These are phyloP conservation scores for Eulemur albifrons DNA, from an alignment of 2,797 vertebrate species.

Conservation along the genomic window DNA sequence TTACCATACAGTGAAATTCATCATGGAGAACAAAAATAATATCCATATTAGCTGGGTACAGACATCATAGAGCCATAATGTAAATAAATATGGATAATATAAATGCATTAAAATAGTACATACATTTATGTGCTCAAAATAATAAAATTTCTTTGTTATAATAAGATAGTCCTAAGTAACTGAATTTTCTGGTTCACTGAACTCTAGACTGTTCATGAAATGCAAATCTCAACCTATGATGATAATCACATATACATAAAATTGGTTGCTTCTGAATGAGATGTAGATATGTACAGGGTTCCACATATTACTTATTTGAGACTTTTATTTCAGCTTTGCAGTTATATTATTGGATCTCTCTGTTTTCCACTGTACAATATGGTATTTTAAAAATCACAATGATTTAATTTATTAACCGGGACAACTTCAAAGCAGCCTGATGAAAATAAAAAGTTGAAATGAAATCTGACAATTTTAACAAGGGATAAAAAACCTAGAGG, in stretches of 20 bases:
- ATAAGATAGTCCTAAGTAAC: background rate
- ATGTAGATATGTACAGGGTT: background rate
- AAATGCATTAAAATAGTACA: background rate
- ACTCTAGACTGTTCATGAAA: background rate
- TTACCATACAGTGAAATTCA: background rate
- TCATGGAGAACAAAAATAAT: background rate
- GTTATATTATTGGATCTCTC: background rate
- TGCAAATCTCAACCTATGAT: background rate
- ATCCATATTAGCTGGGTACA: background rate
- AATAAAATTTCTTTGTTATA: background rate
- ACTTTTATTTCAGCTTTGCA: background rate
- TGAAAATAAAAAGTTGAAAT: conserved; percentile 14
- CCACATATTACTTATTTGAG: background rate
- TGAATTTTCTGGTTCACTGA: background rate
- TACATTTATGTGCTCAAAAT: background rate
- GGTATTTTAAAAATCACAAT: background rate
- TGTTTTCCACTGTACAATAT: background rate
- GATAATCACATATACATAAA: background rate
- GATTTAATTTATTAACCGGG: conserved; percentile 3
- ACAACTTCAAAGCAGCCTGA: background rate
- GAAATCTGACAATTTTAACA: conserved; percentile 17
- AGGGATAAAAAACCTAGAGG: conserved; percentile 47
- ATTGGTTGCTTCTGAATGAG: background rate
- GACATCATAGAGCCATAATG: background rate
- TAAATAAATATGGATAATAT: background rate